Evolutionary conservation across 2,113 vertebrate genomes (phyloP), one percentile per base, ranked within the genome.

Genomic region (Orcinus orca): DNA sequence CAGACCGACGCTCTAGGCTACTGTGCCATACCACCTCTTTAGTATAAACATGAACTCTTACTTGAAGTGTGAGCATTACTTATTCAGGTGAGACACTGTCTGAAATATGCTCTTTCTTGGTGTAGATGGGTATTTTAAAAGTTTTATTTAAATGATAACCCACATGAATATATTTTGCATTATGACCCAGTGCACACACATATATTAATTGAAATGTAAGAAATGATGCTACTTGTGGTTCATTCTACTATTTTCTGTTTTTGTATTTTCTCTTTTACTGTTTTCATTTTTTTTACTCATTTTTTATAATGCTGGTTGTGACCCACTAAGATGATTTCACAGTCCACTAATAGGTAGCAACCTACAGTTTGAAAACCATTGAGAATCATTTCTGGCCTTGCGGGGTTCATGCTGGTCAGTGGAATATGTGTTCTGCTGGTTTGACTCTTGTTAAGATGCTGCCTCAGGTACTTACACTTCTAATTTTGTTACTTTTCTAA

Each of bases 401-500:
- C 8, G 47, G 17, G 18, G 11, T 44, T 71, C 17, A 8, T 25
- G 21, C n/a, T 44, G n/a, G 85, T 55, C 62, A 71, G 53, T 58
- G 55, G 26, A 31, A 26, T 47, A 53, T 55, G 9, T n/a, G 89
- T 50, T 58, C 71, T 13, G 0, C 17, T 58, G 41, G 68, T 55
- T 95, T 89, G 53, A 14, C 77, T 84, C 62, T 47, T 67, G 77
- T 58, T 63, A 36, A 25, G n/a, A 3, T 70, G 47, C 38, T 53
- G 88, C 91, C 93, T 95, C 55, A 7, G 91, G 88, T 47, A 31
- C 85, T 36, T 53, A 63, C 8, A 26, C 55, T 94, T 95, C 85
- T 97, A 77, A 95, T 97, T 96, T 94, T 95, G 97, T 96, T 94
- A 63, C 84, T 95, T 96, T 96, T 95, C 90, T 97, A 90, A 96